These are phyloP conservation scores for Acleris sparsana DNA, from an alignment of 2,888 invertebrate genomes.

Conservation along the genomic window DNA sequence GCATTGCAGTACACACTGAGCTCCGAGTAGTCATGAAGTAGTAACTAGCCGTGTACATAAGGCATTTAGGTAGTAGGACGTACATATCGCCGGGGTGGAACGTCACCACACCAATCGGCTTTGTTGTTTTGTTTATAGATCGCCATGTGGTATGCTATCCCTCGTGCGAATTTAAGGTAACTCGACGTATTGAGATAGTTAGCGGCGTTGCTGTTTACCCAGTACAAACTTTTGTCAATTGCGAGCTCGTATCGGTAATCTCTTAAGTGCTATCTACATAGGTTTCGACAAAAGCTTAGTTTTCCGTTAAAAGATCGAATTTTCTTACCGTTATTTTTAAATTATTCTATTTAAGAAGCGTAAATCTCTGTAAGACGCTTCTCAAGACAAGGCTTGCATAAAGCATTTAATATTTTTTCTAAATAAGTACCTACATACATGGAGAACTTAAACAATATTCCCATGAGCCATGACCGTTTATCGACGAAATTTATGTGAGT, in stretches of 20 bases:
- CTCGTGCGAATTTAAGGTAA: slow-evolving; percentile 58
- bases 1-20: slow-evolving; percentile 84
- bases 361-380: no score
- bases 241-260: neutral
- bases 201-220: slow-evolving; percentile 4
- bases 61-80: slow-evolving; percentile 84
- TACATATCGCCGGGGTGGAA: slow-evolving; percentile 83
- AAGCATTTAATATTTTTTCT: no score
- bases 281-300: no score
- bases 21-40: slow-evolving; percentile 84
- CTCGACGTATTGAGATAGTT: slow-evolving; percentile 11
- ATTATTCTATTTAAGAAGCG: neutral
- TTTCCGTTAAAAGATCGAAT: no score
- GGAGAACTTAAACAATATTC: no score
- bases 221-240: neutral
- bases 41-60: slow-evolving; percentile 84
- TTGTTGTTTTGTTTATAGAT: slow-evolving; percentile 80
- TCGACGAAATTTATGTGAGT: no score
- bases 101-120: slow-evolving; percentile 82
- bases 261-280: neutral
- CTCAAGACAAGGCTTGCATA: no score
- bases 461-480: no score
- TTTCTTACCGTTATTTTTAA: neutral
- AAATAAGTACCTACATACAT: no score
- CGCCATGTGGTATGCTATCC: slow-evolving; percentile 76